A percentile compares a stretch with the other conserved stretches of the same genome.
phyloP scores from a whole-genome alignment of 2,797 vertebrate genomes.

The Falco concolor region DNA sequence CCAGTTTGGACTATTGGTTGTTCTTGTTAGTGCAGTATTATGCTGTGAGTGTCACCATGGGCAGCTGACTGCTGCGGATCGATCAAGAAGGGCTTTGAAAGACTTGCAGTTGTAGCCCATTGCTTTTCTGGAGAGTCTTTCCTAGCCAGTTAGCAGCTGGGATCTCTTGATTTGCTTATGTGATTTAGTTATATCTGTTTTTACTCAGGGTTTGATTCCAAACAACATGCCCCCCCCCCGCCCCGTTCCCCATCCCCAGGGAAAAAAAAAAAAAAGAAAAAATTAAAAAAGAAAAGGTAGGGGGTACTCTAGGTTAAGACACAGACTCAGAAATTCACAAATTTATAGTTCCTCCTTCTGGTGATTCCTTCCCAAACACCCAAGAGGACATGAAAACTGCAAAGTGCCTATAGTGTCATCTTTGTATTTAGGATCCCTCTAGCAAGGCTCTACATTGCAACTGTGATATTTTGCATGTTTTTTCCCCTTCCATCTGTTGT shows the following conservation, averaged over 20 bases:
- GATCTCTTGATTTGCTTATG: background rate
- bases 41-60: background rate
- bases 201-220: background rate
- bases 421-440: background rate
- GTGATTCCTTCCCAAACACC: background rate
- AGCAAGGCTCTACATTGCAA: background rate
- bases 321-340: background rate
- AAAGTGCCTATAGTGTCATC: background rate
- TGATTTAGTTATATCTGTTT: background rate
- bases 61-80: background rate
- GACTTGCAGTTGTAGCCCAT: background rate
- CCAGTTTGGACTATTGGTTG: background rate
- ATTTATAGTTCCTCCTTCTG: background rate
- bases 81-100: background rate
- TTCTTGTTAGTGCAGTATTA: background rate
- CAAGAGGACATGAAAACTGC: background rate
- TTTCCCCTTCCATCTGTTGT: background rate
- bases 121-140: background rate
- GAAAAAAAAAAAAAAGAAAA: no score
- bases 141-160: background rate
- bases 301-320: background rate
- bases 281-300: rapidly evolving
- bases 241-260: no score
- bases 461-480: background rate
- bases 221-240: background rate